These are phyloP conservation scores for Creontiades dilutus DNA, from an alignment of 2,888 invertebrate species.

Conservation along the genomic window DNA sequence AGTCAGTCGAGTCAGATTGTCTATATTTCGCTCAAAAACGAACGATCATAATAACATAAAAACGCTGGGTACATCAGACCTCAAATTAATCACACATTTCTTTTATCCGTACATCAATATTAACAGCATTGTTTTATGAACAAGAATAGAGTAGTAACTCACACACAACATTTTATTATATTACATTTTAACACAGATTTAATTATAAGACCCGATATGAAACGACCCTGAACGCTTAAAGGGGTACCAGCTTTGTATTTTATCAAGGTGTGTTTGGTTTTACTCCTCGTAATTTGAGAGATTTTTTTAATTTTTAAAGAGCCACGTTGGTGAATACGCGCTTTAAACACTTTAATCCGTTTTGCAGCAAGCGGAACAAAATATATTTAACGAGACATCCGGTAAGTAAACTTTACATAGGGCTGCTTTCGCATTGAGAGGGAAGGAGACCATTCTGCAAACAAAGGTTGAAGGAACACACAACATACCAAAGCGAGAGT, in stretches of 20 bases:
- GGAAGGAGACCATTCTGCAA: not conserved
- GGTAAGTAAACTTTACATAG: constrained; percentile 15
- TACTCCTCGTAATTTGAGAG: not conserved
- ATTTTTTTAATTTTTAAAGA: not conserved
- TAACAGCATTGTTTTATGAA: too few relatives aligned
- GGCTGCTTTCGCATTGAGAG: not conserved
- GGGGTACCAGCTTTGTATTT: not conserved
- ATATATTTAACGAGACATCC: not conserved
- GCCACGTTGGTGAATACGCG: not conserved
- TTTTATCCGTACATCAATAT: too few relatives aligned
- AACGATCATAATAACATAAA: too few relatives aligned
- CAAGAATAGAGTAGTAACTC: too few relatives aligned
- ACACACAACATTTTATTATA: too few relatives aligned
- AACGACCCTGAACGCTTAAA: too few relatives aligned
- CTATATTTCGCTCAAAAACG: too few relatives aligned
- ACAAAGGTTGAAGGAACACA: not conserved
- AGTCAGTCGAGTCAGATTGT: too few relatives aligned
- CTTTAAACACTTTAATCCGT: not conserved
- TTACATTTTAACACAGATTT: too few relatives aligned
- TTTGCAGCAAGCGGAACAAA: not conserved
- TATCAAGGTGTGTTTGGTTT: not conserved
- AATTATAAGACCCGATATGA: too few relatives aligned
- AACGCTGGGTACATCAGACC: too few relatives aligned
- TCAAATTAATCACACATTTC: too few relatives aligned
- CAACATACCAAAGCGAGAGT: not conserved